Evolutionary conservation across 2,888 invertebrate genomes (phyloP), one percentile per base, ranked within the genome.

Genomic region (Prosapia bicincta): DNA sequence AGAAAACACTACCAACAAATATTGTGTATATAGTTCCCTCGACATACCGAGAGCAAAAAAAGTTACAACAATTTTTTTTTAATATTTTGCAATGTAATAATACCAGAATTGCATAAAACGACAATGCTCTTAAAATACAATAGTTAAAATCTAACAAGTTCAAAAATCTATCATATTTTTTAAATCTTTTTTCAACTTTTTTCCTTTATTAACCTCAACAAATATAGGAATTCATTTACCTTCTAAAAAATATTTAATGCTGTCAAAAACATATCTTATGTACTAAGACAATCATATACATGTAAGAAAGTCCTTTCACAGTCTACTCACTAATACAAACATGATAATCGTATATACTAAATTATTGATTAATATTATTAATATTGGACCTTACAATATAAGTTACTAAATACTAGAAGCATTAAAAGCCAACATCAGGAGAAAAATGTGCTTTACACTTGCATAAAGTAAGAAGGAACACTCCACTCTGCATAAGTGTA

Each of bases 181-280:
- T 54, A 20, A 13, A 54, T 20, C 3, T 38, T 54, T 54, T 54
- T 54, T 54, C 20, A n/a, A 54, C n/a, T 20, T 54, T 54, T 54
- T 54, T 54, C 30, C 30, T 9, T 54, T 54, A 72, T 72, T 72
- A 77, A 75, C 72, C 71, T 78, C 74, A 78, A 78, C 76, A 78
- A 76, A 78, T 70, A 76, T 76, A 73, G 76, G 74, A 78, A 74
- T 74, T 67, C 77, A 69, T 77, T 72, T 72, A 72, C 72, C 72
- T 67, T 54, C 54, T 72, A 72, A 72, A 67, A 72, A 72, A 72
- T 67, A 67, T 67, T 72, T 66, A 32, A 67, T 72, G 67, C 72
- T 32, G 72, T 72, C 72, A 72, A 72, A 72, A 54, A 54, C 54
- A 54, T 54, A 54, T 9, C 54, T 54, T 54, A 54, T 20, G 20